Percentiles rank a stretch among this genome's conserved stretches.
Conservation (phyloP, 2,113 vertebrate genomes). For the Peromyscus maniculatus region DNA sequence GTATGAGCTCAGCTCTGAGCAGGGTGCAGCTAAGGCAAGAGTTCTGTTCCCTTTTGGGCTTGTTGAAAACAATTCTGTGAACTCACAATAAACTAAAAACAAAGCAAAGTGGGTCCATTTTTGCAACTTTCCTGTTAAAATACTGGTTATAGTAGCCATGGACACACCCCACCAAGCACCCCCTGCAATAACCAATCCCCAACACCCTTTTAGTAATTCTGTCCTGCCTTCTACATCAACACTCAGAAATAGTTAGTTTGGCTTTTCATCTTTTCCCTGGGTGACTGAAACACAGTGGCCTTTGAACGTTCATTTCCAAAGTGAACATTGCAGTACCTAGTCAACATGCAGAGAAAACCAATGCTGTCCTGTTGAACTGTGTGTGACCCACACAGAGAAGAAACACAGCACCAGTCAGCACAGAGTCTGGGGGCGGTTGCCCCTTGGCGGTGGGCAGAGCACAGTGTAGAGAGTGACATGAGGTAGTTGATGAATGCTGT, state of each 20-base stretch:
- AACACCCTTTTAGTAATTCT: not conserved
- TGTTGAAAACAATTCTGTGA: not conserved
- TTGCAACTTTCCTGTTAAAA: not conserved
- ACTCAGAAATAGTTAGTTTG: not conserved
- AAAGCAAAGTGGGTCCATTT: not conserved
- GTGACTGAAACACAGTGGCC: conserved; percentile 48
- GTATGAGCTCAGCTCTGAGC: not conserved
- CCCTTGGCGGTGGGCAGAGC: not conserved
- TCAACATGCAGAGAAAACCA: not conserved
- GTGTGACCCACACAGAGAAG: conserved; percentile 4
- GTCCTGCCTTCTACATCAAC: not conserved
- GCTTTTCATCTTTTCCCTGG: not conserved
- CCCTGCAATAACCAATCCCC: not conserved
- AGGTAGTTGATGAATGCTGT: conserved; percentile 84
- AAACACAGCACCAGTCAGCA: not conserved
- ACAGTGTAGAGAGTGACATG: not conserved
- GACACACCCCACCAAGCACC: not conserved
- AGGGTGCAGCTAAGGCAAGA: not conserved
- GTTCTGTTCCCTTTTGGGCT: not conserved
- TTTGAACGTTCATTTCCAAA: conserved; percentile 40
- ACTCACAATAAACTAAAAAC: not conserved
- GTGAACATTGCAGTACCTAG: not conserved
- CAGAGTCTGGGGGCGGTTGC: not conserved
- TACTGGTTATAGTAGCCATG: not conserved
- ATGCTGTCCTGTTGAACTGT: not conserved